Conservation (phyloP, 2,113 vertebrate genomes). For the Syrmaticus mikado region DNA sequence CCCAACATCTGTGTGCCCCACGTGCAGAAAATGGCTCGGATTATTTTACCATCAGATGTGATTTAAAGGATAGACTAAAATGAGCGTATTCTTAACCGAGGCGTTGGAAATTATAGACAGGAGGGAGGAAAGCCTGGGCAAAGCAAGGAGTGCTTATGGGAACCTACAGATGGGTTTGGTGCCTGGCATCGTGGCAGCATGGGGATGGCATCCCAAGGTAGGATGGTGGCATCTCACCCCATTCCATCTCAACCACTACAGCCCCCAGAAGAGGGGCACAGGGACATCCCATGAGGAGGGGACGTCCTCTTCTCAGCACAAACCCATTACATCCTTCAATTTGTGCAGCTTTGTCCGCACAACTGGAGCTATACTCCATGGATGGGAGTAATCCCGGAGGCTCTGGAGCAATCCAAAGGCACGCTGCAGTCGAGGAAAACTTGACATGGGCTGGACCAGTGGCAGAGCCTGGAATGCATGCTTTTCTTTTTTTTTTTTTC, state of each 20-base stretch:
- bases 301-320: not conserved
- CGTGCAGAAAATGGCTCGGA: not conserved
- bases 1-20: not conserved
- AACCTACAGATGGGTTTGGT: no score
- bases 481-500: not conserved
- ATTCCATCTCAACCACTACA: not conserved
- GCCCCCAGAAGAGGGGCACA: not conserved
- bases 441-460: not conserved
- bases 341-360: not conserved
- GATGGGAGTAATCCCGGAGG: accelerated
- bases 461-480: conserved; percentile 1
- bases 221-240: not conserved
- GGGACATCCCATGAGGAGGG: not conserved
- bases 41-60: not conserved
- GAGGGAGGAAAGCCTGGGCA: not conserved
- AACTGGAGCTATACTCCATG: no score
- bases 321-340: not conserved
- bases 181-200: not conserved
- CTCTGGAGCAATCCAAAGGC: accelerated
- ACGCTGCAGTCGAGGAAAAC: conserved; percentile 12
- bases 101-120: not conserved
- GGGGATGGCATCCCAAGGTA: not conserved
- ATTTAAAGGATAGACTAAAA: not conserved
- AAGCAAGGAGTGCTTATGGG: not conserved
- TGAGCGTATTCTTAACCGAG: not conserved